Conservation (phyloP, 2,888 invertebrate genomes). For the Syrista parreyssii region DNA sequence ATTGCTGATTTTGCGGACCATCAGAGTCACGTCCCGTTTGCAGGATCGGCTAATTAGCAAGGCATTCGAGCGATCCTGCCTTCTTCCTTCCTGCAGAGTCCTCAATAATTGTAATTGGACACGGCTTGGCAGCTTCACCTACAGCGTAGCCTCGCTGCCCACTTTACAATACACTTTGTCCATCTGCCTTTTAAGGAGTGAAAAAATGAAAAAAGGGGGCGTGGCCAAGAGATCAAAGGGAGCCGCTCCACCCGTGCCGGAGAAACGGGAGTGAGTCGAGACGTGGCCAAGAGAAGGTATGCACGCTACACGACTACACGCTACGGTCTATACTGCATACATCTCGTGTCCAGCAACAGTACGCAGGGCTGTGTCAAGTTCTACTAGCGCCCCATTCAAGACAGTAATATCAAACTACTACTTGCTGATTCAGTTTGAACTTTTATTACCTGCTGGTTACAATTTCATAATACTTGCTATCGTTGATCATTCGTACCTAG, state of each 20-base stretch:
- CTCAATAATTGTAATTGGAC: conserved; percentile 66
- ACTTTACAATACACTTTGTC: conserved; percentile 67
- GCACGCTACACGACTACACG: conserved; percentile 36
- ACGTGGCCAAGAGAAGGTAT: conserved; percentile 44
- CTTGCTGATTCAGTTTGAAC: not conserved
- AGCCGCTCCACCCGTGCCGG: conserved; percentile 53
- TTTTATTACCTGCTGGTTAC: not conserved
- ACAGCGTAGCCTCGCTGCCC: conserved; percentile 58
- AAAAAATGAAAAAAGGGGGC: conserved; percentile 66
- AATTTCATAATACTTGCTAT: not conserved
- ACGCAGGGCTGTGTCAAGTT: not conserved
- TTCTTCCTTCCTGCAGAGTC: conserved; percentile 43
- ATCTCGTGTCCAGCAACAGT: not conserved
- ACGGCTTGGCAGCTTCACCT: conserved; percentile 51
- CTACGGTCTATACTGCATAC: not conserved
- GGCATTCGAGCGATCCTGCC: conserved; percentile 29
- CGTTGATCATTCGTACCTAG: not conserved
- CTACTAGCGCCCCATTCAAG: not conserved
- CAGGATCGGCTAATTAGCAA: conserved; percentile 60
- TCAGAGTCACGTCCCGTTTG: conserved; percentile 10
- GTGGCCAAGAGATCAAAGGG: conserved; percentile 64
- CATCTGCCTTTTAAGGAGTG: conserved; percentile 67
- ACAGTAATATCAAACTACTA: not conserved
- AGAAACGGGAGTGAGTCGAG: conserved; percentile 34
- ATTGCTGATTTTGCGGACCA: not conserved